Percentiles rank a stretch among this genome's conserved stretches.
Evolutionary conservation across 2,113 vertebrate species (phyloP).

Genomic region (Cololabis saira): DNA sequence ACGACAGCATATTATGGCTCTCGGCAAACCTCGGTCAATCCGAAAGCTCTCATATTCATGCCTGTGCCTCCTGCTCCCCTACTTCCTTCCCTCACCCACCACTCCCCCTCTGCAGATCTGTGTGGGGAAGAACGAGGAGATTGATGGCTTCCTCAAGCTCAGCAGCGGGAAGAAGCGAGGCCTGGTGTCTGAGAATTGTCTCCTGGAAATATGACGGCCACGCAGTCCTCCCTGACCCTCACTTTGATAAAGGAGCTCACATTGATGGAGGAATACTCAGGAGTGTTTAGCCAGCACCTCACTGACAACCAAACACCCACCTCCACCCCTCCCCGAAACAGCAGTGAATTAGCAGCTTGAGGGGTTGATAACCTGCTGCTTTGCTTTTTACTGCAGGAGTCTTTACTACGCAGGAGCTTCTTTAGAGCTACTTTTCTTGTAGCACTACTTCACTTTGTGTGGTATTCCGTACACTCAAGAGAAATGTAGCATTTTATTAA

Average conservation of each 20-base stretch:
- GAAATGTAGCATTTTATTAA: slow-evolving; percentile 65
- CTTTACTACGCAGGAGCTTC: slow-evolving; percentile 19
- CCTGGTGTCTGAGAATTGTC: slow-evolving; percentile 82
- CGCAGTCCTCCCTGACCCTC: slow-evolving; percentile 21
- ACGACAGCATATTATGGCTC: slow-evolving; percentile 38
- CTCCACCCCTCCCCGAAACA: slow-evolving; percentile 22
- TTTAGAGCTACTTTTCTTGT: slow-evolving; percentile 62
- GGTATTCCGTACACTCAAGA: slow-evolving; percentile 41
- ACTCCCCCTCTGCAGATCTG: slow-evolving; percentile 82
- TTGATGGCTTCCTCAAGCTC: slow-evolving; percentile 85
- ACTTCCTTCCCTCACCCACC: background rate
- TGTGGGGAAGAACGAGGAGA: slow-evolving; percentile 85
- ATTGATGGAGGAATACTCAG: slow-evolving; percentile 56
- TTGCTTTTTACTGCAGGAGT: slow-evolving; percentile 40
- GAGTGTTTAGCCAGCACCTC: slow-evolving; percentile 60
- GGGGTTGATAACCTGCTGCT: slow-evolving; percentile 29
- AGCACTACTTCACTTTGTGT: slow-evolving; percentile 60
- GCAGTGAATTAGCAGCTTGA: slow-evolving; percentile 41
- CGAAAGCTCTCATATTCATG: slow-evolving; percentile 26
- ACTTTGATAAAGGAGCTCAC: slow-evolving; percentile 23
- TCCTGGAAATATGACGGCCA: slow-evolving; percentile 85
- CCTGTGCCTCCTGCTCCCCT: slow-evolving; percentile 21
- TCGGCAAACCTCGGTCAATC: slow-evolving; percentile 8
- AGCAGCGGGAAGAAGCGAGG: slow-evolving; percentile 91
- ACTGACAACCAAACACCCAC: slow-evolving; percentile 45